phyloP scores from a whole-genome alignment of 1,140 invertebrate genomes.

The Brachionus angularis region DNA sequence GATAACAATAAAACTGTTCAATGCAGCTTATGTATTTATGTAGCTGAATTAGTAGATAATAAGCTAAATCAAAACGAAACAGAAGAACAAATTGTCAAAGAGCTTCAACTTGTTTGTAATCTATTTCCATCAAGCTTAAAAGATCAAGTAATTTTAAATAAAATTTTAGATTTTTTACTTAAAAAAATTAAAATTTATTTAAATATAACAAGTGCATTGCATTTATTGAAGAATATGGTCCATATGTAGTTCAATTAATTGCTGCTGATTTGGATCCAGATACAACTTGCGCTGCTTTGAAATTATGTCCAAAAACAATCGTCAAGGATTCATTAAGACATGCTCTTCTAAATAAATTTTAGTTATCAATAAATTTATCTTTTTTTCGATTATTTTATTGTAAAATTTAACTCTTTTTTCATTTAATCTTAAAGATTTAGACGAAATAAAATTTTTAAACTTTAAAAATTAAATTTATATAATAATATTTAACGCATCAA shows the following conservation, averaged over 20 bases:
- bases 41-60: background rate
- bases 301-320: slow-evolving; percentile 24
- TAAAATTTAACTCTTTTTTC: slow-evolving; percentile 11
- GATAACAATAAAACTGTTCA: slow-evolving; percentile 19
- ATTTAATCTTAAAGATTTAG: slow-evolving; percentile 17
- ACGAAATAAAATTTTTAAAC: slow-evolving; percentile 24
- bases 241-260: slow-evolving; percentile 32
- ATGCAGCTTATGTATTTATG: slow-evolving; percentile 40
- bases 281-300: slow-evolving; percentile 12
- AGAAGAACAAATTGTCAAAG: slow-evolving; percentile 21
- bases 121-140: slow-evolving; percentile 14
- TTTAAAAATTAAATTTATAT: background rate
- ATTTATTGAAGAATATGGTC: slow-evolving; percentile 37
- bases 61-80: slow-evolving; percentile 41
- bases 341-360: background rate
- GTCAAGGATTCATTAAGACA: slow-evolving; percentile 2
- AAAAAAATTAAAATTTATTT: background rate
- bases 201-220: background rate
- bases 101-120: slow-evolving; percentile 29
- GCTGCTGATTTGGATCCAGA: slow-evolving; percentile 11
- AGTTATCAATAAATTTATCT: background rate
- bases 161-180: background rate
- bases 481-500: background rate
- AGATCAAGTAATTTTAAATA: slow-evolving; percentile 1
- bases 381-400: slow-evolving; percentile 12